Conservation (phyloP, 2,113 vertebrate genomes). For the Anseranas semipalmata region DNA sequence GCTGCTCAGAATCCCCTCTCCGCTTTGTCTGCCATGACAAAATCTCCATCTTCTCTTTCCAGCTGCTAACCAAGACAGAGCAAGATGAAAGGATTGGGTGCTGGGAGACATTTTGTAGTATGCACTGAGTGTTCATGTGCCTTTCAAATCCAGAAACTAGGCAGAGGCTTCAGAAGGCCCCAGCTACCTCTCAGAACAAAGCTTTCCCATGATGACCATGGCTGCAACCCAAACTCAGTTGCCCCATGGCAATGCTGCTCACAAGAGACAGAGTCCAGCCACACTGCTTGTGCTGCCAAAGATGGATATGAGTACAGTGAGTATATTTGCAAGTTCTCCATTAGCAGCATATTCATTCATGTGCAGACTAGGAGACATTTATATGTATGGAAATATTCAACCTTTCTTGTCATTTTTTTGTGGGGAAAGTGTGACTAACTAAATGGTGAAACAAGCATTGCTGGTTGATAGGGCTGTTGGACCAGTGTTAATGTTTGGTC, state of each 20-base stretch:
- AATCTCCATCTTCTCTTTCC: neutral
- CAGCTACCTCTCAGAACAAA: neutral
- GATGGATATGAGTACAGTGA: neutral
- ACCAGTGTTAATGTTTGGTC: accelerated
- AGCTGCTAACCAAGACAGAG: neutral
- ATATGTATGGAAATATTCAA: neutral
- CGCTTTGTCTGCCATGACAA: neutral
- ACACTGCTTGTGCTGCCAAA: neutral
- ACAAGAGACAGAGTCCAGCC: neutral
- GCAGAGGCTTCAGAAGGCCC: neutral
- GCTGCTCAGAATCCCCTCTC: neutral
- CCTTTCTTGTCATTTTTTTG: neutral
- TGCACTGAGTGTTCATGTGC: neutral
- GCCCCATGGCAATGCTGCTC: neutral
- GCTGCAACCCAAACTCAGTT: neutral
- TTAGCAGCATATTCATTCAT: neutral
- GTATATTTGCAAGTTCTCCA: neutral
- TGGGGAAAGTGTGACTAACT: neutral
- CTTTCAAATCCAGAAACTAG: neutral
- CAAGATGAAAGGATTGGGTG: neutral
- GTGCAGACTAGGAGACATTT: neutral
- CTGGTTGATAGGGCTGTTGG: neutral
- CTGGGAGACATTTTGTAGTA: neutral
- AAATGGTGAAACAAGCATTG: neutral
- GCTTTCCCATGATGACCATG: neutral